Percentiles rank a stretch among this genome's conserved stretches.
phyloP scores from a whole-genome alignment of 2,797 vertebrate genomes.

The Rhyacichthys aspro region DNA sequence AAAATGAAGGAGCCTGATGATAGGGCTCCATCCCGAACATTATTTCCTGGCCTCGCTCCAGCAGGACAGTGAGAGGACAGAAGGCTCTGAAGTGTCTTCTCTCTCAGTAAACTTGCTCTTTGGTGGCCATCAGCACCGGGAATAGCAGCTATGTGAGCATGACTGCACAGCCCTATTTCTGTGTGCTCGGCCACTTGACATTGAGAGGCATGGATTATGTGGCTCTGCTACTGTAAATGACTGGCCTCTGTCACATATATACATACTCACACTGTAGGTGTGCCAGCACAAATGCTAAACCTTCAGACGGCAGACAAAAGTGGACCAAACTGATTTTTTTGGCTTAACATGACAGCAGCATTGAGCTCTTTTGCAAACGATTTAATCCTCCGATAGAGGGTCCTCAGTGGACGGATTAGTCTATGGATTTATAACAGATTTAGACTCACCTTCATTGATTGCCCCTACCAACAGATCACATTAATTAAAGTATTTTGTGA shows the following conservation, averaged over 20 bases:
- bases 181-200: constrained; percentile 77
- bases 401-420: too few species aligned
- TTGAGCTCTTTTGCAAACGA: too few species aligned
- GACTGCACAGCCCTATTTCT: constrained; percentile 81
- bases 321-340: too few species aligned
- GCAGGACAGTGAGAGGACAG: constrained; percentile 33
- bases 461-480: too few species aligned
- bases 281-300: constrained; percentile 21
- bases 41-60: constrained; percentile 57
- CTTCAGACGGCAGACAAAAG: constrained; percentile 1
- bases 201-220: constrained; percentile 79
- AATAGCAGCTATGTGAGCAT: constrained; percentile 82
- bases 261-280: constrained; percentile 33
- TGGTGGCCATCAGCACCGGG: constrained; percentile 63
- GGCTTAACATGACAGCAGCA: too few species aligned
- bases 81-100: constrained; percentile 51
- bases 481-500: too few species aligned
- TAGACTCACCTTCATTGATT: too few species aligned
- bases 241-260: constrained; percentile 59
- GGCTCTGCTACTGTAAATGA: constrained; percentile 77
- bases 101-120: constrained; percentile 59
- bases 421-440: too few species aligned
- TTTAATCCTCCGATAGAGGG: too few species aligned
- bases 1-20: constrained; percentile 47
- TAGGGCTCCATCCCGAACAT: constrained; percentile 41